Evolutionary conservation across 2,797 vertebrate species (phyloP), one percentile per base, ranked within the genome.

Genomic region (Melanogrammus aeglefinus): DNA sequence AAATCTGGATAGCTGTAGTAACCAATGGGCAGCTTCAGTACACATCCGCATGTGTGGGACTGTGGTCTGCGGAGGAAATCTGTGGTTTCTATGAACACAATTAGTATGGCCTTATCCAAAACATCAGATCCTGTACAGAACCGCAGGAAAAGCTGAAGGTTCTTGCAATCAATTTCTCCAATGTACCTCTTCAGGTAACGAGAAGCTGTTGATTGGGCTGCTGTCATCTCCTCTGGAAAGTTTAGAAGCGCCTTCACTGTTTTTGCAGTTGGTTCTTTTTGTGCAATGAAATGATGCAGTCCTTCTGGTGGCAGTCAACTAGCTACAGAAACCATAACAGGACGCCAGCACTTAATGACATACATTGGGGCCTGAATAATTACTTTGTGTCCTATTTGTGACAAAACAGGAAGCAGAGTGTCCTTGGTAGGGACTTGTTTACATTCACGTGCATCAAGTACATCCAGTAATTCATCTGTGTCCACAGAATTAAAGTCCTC

Each of bases 351-450:
- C 2, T 57, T 21, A 13, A 57, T 57, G 13, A 57, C 21, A 83
- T 77, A 85, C 75, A 78, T 66, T 21, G 77, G 77, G 12, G 73
- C 77, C 47, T 85, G 81, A 16, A 83, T 77, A 29, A 85, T 51
- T 33, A 76, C 79, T 39, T 81, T 83, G 76, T 85, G 80, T 21
- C 80, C 82, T 13, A 85, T 35, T 76, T 85, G 81, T n/a, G 72
- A 31, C 31, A 85, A 36, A 31, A 85, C 76, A 69, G 44, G 39
- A 16, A 21, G 80, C 10, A 39, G 78, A 31, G 29, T 82, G 39
- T 79, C 81, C 72, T 82, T 72, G 36, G 39, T 78, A 3, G 81
- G 76, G 29, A 78, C 76, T 9, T 74, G 73, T 36, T 82, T 74
- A 33, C 83, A 82, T 35, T 85, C 81, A 16, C 80, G 72, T 21